Conservation (phyloP, 2,888 invertebrate species). For the Carcina quercana region DNA sequence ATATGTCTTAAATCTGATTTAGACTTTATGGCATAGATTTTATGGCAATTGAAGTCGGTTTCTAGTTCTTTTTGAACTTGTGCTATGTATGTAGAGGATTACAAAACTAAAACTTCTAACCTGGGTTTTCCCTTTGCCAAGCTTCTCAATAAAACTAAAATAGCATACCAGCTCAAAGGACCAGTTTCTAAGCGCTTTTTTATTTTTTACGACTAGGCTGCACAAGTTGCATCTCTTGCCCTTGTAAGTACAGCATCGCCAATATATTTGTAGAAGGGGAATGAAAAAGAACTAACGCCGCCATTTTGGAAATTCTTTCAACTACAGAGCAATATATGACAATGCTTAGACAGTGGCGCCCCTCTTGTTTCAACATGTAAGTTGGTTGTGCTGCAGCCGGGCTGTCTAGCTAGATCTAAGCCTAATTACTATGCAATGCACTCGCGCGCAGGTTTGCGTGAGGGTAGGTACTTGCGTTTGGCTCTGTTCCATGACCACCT, state of each 20-base stretch:
- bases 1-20: neutral
- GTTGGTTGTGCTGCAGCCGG: conserved; percentile 49
- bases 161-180: conserved; percentile 18
- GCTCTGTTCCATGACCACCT: neutral
- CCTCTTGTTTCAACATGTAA: too few species aligned
- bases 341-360: too few species aligned
- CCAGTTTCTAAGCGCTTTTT: conserved; percentile 28
- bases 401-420: conserved; percentile 41
- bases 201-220: neutral
- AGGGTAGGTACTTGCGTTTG: neutral
- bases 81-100: neutral
- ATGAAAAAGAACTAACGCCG: too few species aligned
- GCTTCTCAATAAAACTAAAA: too few species aligned
- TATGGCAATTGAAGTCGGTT: neutral
- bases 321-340: too few species aligned
- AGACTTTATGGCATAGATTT: neutral
- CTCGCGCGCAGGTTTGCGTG: conserved; percentile 12
- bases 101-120: neutral
- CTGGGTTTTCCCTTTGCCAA: too few species aligned
- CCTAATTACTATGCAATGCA: conserved; percentile 21
- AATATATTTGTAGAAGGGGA: too few species aligned
- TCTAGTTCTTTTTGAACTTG: neutral
- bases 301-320: too few species aligned
- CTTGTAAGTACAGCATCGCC: too few species aligned
- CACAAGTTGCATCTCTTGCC: conserved; percentile 16